Base-by-base conservation (phyloP, 2,888 invertebrate species). In the Petrolisthes manimaculis region DNA sequence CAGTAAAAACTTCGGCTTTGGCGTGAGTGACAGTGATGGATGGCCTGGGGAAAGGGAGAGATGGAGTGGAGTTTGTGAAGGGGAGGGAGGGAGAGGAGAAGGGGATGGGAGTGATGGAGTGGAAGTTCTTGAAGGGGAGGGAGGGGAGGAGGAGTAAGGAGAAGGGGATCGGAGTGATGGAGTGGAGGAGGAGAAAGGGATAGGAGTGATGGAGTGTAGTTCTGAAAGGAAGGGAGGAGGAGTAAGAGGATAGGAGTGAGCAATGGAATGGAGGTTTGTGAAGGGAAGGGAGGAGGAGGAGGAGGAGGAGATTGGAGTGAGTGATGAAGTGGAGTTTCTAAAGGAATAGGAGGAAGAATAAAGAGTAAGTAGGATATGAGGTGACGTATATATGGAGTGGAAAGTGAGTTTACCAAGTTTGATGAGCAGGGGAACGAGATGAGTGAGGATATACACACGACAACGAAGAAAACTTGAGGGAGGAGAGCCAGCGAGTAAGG, bases 1-100 rank as follows among this genome's bases (percentile, higher is more conserved):
- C 56, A 56, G 84, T 84, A 88, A 84, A 84, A 84, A 88, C 84
- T 84, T 84, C 37, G 88, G 88, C 88, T 88, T 88, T 81, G 84
- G 84, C 81, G 79, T 88, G 88, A 88, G 56, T 88, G 88, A 81
- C 88, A 88, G 80, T 88, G 88, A 88, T 74, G 80, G 88, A 88
- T 88, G 84, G 88, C 71, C 80, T 53, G 51, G 24, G 71, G 54
- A 75, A 74, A 74, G n/a, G n/a, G n/a, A n/a, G n/a, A n/a, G n/a
- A n/a, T 24, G 75, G 75, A 9, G 24, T n/a, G 67, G 61, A 37
- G 37, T 56, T 24, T 21, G 61, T 9, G 61, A 51, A 18, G 82
- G n/a, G 61, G 61, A 51, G 74, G 24, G 86, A 37, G 56, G 21
- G 37, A 18, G 75, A 3, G 21, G 74, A 18, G 55, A 53, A 24